Base-by-base conservation (phyloP, 2,888 invertebrate species). In the Norana najaformis region DNA sequence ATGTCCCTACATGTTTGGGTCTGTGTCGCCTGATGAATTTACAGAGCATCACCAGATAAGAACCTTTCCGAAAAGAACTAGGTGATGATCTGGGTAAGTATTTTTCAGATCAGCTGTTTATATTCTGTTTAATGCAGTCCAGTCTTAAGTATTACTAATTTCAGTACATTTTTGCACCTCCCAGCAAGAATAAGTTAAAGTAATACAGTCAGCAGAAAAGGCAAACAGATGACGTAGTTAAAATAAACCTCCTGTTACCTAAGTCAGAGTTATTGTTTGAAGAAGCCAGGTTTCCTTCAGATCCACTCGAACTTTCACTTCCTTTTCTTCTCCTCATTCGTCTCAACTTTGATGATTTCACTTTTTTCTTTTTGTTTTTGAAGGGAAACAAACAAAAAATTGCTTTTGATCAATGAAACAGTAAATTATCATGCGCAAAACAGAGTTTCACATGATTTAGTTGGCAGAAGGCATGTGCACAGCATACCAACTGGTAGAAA, bases 221-320 rank as follows among this genome's bases (percentile, higher is more conserved):
- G n/a, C n/a, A n/a, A n/a, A 20, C 23, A 47, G 23, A 23, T 47
- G 20, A 47, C 2, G 18, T 47, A 47, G 20, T 23, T 47, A 23
- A 47, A 23, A 47, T 47, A 47, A 47, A 14, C 16, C 13, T 41
- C 8, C 94, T 94, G 93, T 94, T 94, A 93, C 94, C 94, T 37
- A 94, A 93, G 91, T 94, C 94, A 39, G 94, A 94, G 37, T 91
- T 91, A 89, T 92, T 90, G 18, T 90, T 89, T 18, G 89, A 88
- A n/a, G 35, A n/a, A 1, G 16, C 88, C 35, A 23, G 16, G 36
- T 85, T 85, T 39, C 39, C 90, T 6, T 88, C 89, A 11, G 91
- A 90, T 34, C 53, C 89, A 35, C 53, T 47, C 6, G 90, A 88
- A 69, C 89, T 89, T n/a, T 85, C 89, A 30, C 90, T 88, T 83